These are phyloP conservation scores for Centroberyx gerrardi DNA, from an alignment of 2,797 vertebrate genomes.

Conservation along the genomic window DNA sequence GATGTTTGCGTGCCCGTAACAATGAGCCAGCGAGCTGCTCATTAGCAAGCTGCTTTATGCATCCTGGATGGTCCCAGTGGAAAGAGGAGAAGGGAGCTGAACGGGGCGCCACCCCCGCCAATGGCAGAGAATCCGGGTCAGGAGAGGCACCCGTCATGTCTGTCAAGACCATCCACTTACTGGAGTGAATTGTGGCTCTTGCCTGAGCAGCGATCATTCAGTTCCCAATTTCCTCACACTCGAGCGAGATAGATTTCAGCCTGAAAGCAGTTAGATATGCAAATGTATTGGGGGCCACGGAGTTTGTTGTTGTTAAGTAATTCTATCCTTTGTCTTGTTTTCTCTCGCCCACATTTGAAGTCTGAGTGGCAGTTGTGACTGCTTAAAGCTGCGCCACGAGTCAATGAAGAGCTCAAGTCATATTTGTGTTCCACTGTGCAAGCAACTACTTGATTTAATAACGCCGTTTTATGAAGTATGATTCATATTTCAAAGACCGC, in stretches of 20 bases:
- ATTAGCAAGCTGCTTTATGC: slow-evolving; percentile 57
- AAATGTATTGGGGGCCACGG: slow-evolving; percentile 30
- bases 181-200: slow-evolving; percentile 1
- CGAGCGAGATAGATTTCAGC: slow-evolving; percentile 42
- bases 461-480: slow-evolving; percentile 68
- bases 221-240: slow-evolving; percentile 12
- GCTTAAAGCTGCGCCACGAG: slow-evolving; percentile 66
- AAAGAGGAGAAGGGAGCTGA: slow-evolving; percentile 47
- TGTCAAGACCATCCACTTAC: slow-evolving; percentile 29
- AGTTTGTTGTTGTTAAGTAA: slow-evolving; percentile 53
- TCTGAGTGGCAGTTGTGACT: slow-evolving; percentile 66
- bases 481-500: slow-evolving; percentile 78
- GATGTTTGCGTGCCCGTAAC: slow-evolving; percentile 56
- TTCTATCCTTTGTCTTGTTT: slow-evolving; percentile 36
- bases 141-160: slow-evolving; percentile 22
- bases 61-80: slow-evolving; percentile 56
- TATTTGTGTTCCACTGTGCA: slow-evolving; percentile 69
- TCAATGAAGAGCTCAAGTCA: slow-evolving; percentile 54
- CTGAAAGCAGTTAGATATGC: slow-evolving; percentile 59
- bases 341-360: slow-evolving; percentile 54
- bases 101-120: not conserved
- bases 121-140: slow-evolving; percentile 27
- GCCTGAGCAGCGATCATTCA: slow-evolving; percentile 26
- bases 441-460: slow-evolving; percentile 76
- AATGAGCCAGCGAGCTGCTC: slow-evolving; percentile 57